phyloP scores from a whole-genome alignment of 2,888 invertebrate genomes.

The Griposia aprilina region DNA sequence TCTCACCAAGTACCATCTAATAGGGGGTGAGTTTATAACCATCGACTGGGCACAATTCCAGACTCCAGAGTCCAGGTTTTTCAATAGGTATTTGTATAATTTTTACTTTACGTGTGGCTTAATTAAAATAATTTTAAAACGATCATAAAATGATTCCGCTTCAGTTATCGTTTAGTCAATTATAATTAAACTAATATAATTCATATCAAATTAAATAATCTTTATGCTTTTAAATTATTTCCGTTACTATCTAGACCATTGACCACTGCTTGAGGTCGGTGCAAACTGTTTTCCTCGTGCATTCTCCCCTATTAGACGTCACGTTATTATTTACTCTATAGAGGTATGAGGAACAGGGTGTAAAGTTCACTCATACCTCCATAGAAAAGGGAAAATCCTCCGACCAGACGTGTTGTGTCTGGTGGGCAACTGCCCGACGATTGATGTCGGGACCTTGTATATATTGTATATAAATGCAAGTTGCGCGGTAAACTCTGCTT shows the following conservation, averaged over 20 bases:
- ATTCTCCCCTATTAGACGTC: background rate
- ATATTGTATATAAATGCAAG: too few relatives aligned
- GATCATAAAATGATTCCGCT: background rate
- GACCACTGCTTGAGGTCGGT: background rate
- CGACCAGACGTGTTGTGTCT: too few relatives aligned
- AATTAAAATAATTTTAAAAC: background rate
- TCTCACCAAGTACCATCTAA: too few relatives aligned
- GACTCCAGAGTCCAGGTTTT: background rate
- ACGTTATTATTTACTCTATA: background rate
- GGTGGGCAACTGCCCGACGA: too few relatives aligned
- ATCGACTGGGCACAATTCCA: background rate
- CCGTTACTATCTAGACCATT: background rate
- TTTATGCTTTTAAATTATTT: conserved; percentile 2
- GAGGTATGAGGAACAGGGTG: too few relatives aligned
- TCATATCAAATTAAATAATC: conserved; percentile 16
- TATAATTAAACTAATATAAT: conserved; percentile 15
- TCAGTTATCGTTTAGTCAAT: background rate
- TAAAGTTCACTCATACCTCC: too few relatives aligned
- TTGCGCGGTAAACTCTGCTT: too few relatives aligned
- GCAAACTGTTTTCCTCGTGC: background rate
- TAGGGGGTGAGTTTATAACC: too few relatives aligned
- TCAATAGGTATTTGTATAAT: background rate
- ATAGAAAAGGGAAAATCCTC: too few relatives aligned
- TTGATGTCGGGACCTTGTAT: too few relatives aligned
- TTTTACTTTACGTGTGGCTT: background rate